These are phyloP conservation scores for Apostichopus leukothele DNA, from an alignment of 53 echinoderm and acorn worm genomes.

Conservation along the genomic window DNA sequence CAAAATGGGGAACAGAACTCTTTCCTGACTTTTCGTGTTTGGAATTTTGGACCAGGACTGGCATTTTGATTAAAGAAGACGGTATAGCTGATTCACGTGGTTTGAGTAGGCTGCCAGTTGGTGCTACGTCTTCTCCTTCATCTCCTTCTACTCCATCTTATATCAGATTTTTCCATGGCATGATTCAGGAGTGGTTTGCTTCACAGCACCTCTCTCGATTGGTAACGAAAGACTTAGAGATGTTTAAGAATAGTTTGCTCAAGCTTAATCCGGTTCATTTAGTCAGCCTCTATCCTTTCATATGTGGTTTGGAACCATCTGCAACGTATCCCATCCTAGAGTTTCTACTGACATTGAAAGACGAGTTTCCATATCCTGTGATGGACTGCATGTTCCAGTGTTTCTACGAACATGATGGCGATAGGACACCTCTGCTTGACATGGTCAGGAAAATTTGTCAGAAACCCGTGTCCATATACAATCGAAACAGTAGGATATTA, in stretches of 20 bases:
- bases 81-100: neutral
- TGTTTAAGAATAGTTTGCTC: neutral
- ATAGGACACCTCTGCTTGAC: neutral
- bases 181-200: slow-evolving; percentile 42
- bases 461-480: slow-evolving; percentile 29
- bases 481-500: slow-evolving; percentile 23
- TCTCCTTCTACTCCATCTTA: neutral
- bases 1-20: neutral
- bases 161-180: slow-evolving; percentile 1
- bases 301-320: slow-evolving; percentile 27
- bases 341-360: slow-evolving; percentile 21
- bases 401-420: slow-evolving; percentile 20
- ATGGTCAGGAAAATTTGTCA: slow-evolving; percentile 8
- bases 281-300: slow-evolving; percentile 22
- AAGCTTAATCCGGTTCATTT: slow-evolving; percentile 19
- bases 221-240: neutral
- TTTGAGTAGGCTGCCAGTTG: neutral
- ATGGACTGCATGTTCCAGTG: slow-evolving; percentile 40
- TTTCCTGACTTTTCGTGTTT: slow-evolving; percentile 4
- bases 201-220: slow-evolving; percentile 4
- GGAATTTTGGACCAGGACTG: slow-evolving; percentile 39
- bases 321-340: slow-evolving; percentile 24
- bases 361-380: slow-evolving; percentile 21
- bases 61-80: slow-evolving; percentile 28
- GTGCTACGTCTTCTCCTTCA: neutral